Conservation (phyloP, 2,113 vertebrate genomes). For the Acrocephalus kingi region DNA sequence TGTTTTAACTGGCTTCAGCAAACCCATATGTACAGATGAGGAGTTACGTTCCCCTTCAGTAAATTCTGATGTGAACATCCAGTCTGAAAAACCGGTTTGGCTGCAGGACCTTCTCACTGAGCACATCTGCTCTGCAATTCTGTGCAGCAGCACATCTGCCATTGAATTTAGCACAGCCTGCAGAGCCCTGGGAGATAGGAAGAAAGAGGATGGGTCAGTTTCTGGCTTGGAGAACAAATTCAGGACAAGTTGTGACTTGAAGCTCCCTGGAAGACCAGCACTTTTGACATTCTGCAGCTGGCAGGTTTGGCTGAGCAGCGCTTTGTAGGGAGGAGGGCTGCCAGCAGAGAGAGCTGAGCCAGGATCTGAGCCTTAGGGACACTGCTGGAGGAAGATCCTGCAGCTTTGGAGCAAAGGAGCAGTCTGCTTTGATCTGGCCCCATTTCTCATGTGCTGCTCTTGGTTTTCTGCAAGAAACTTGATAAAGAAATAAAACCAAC, state of each 20-base stretch:
- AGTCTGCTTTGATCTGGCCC: not conserved
- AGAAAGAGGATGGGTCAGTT: not conserved
- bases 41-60: not conserved
- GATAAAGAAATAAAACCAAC: not conserved
- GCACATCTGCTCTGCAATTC: not conserved
- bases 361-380: not conserved
- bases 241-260: not conserved
- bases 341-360: not conserved
- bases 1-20: slow-evolving; percentile 12
- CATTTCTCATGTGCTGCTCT: not conserved
- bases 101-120: slow-evolving; percentile 5
- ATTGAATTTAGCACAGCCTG: not conserved
- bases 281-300: not conserved
- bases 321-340: not conserved
- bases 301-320: not conserved
- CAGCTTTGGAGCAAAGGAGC: not conserved
- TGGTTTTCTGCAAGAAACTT: not conserved
- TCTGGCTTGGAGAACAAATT: not conserved
- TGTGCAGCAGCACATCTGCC: not conserved
- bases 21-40: not conserved
- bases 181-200: not conserved
- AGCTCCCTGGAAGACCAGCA: not conserved
- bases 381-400: not conserved
- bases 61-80: not conserved
- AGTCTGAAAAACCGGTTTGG: not conserved